phyloP scores from a whole-genome alignment of 2,888 invertebrate genomes.

The Eurois occulta region DNA sequence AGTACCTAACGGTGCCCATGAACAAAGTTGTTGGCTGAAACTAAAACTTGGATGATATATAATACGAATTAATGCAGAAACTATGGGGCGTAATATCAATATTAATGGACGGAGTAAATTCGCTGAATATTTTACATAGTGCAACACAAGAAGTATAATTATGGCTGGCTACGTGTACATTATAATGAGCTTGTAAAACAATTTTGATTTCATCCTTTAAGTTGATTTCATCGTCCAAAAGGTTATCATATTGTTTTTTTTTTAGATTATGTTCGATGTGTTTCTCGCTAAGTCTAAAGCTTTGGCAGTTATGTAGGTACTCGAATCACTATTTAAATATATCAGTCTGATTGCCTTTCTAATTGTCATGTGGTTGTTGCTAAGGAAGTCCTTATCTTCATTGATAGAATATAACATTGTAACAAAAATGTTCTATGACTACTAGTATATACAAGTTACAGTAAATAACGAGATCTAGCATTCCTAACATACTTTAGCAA shows the following conservation, averaged over 20 bases:
- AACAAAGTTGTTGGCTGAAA: slow-evolving; percentile 33
- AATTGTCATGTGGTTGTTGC: slow-evolving; percentile 66
- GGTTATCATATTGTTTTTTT: neutral
- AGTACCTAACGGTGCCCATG: slow-evolving; percentile 35
- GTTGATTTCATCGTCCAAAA: slow-evolving; percentile 16
- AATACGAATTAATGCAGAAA: slow-evolving; percentile 50
- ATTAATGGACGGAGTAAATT: slow-evolving; percentile 85
- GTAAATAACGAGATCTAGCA: slow-evolving; percentile 88
- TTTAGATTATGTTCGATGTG: slow-evolving; percentile 44
- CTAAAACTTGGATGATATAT: slow-evolving; percentile 28
- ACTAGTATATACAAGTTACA: slow-evolving; percentile 72
- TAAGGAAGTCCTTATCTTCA: slow-evolving; percentile 56
- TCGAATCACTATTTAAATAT: slow-evolving; percentile 73
- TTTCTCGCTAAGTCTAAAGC: slow-evolving; percentile 79
- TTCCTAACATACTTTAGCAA: slow-evolving; percentile 81
- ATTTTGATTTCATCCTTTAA: slow-evolving; percentile 13
- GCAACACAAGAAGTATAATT: slow-evolving; percentile 72
- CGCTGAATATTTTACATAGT: slow-evolving; percentile 76
- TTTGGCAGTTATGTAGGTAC: slow-evolving; percentile 87
- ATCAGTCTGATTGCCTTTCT: slow-evolving; percentile 78
- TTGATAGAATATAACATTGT: slow-evolving; percentile 56
- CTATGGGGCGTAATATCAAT: slow-evolving; percentile 63
- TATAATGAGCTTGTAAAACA: slow-evolving; percentile 17
- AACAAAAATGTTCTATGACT: slow-evolving; percentile 63
- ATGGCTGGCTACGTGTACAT: slow-evolving; percentile 54